Evolutionary conservation across 2,888 invertebrate genomes (phyloP), one percentile per base, ranked within the genome.

Genomic region (Temnothorax rugatulus): DNA sequence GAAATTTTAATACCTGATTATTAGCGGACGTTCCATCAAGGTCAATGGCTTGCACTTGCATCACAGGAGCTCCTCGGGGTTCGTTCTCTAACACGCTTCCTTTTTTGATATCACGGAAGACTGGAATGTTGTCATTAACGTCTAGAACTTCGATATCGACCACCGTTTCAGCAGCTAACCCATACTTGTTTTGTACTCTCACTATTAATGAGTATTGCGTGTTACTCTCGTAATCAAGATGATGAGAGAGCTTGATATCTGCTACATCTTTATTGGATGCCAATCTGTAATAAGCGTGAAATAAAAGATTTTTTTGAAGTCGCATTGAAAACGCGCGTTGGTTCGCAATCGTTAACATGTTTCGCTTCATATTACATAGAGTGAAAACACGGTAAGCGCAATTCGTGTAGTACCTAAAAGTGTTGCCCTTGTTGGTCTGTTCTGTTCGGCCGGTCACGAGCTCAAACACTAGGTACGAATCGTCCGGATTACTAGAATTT

Each of bases 71-170:
- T 4, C 98, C 98, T 0, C 96, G 95, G 0, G 96, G 96, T 93
- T 98, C 98, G 93, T 99, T 98, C 95, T 98, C 98, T 85, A 98
- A 95, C 5, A 98, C 98, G 90, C 97, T 97, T 0, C 98, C 98
- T 21, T 97, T 96, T 91, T 97, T 96, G 18, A 97, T 96, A 94
- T 98, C 98, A 66, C 97, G 97, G 92, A 99, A 98, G 90, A 97
- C 97, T 0, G 97, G 99, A 89, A 98, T 97, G 92, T 98, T 98
- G 94, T 99, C 99, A 93, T 99, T 99, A 0, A 98, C 98, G 94
- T 99, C 99, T 92, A 96, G 96, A 1, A 99, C 96, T 94, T 97
- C 96, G 50, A 99, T 97, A 91, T 96, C 97, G 74, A 98, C 96
- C 79, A 97, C 96, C 18, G 97, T 97, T 95, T 98, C 98, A 2